Conservation (phyloP, 1,140 invertebrate species). For the Drosophila truncata region DNA sequence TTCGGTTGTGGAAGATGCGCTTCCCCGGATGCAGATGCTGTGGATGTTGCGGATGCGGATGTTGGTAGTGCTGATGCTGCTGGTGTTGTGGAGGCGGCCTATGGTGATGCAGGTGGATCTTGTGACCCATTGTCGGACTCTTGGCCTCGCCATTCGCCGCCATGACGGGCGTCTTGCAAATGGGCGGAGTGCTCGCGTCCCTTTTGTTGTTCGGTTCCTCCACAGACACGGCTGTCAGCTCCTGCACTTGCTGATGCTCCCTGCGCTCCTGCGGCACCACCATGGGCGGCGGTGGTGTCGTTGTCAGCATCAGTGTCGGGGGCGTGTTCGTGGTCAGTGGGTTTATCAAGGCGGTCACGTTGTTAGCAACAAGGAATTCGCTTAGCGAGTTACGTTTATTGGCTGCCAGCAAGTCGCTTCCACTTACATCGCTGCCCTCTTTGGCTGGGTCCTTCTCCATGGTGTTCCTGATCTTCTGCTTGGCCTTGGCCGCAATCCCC, state of each 20-base stretch:
- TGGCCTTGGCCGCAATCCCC: constrained; percentile 88
- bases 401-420: constrained; percentile 39
- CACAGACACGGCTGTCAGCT: constrained; percentile 31
- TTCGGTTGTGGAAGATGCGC: constrained; percentile 72
- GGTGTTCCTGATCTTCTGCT: constrained; percentile 86
- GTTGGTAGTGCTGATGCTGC: constrained; percentile 31
- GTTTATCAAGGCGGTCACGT: constrained; percentile 80
- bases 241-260: constrained; percentile 16
- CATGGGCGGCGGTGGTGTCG: constrained; percentile 39
- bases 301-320: constrained; percentile 4
- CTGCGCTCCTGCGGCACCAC: constrained; percentile 33
- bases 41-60: constrained; percentile 25
- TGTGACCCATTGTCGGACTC: constrained; percentile 61
- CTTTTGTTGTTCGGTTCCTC: constrained; percentile 46
- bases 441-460: constrained; percentile 82
- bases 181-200: constrained; percentile 65
- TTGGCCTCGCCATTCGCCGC: constrained; percentile 71
- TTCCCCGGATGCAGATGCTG: constrained; percentile 43
- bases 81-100: constrained; percentile 38
- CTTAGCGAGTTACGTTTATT: constrained; percentile 82
- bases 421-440: constrained; percentile 75
- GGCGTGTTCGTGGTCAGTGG: constrained; percentile 55
- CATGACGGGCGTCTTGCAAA: constrained; percentile 65
- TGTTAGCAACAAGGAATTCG: constrained; percentile 84
- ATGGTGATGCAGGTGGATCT: constrained; percentile 34